These are phyloP conservation scores for Sinopyrophorus schimmeli DNA, from an alignment of 2,888 invertebrate species.

Conservation along the genomic window DNA sequence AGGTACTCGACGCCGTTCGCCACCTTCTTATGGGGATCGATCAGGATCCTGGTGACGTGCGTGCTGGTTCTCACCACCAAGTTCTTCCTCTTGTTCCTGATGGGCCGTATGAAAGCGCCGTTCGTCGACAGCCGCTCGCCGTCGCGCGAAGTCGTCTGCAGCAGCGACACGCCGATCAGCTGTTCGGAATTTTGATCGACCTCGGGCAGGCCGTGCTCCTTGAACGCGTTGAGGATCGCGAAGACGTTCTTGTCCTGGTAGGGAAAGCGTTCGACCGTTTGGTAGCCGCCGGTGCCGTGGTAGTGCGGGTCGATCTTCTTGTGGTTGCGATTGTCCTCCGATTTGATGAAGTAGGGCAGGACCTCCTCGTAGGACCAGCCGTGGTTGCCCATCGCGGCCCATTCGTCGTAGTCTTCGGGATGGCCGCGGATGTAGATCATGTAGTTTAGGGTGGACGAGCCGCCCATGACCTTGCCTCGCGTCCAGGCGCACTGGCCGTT, in stretches of 20 bases:
- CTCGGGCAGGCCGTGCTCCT: conserved; percentile 64
- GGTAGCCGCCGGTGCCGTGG: conserved; percentile 66
- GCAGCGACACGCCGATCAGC: conserved; percentile 64
- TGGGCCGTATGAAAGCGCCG: conserved; percentile 68
- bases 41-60: conserved; percentile 61
- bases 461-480: conserved; percentile 68
- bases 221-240: conserved; percentile 63
- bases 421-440: conserved; percentile 68
- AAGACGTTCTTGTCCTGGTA: conserved; percentile 64
- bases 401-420: conserved; percentile 65
- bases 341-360: conserved; percentile 71
- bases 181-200: conserved; percentile 62
- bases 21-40: conserved; percentile 59
- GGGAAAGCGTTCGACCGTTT: conserved; percentile 66
- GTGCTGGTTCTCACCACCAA: conserved; percentile 59
- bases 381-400: conserved; percentile 64
- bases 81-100: conserved; percentile 60
- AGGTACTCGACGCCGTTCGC: conserved; percentile 60
- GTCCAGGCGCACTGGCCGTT: conserved; percentile 65
- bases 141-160: conserved; percentile 65
- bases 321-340: conserved; percentile 66
- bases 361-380: conserved; percentile 68
- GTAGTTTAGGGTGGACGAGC: conserved; percentile 68
- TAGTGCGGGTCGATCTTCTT: conserved; percentile 58
- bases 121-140: conserved; percentile 67